Evolutionary conservation across 1,140 invertebrate genomes (phyloP).

Genomic region (Drosophila kanapiae): DNA sequence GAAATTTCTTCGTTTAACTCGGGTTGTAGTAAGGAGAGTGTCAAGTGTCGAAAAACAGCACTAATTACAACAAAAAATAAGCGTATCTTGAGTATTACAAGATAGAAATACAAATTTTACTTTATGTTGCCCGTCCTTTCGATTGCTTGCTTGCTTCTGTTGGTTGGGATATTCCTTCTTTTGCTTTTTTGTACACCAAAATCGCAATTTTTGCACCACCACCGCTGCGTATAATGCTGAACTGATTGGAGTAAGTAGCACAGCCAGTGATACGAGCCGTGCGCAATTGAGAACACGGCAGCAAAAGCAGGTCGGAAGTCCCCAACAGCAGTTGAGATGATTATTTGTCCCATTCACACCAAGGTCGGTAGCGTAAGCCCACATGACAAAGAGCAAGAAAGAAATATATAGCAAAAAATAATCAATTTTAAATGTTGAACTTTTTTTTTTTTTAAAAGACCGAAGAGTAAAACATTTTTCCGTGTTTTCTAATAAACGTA

Average conservation of each 20-base stretch:
- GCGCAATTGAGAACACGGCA: constrained; percentile 48
- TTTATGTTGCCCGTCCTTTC: constrained; percentile 39
- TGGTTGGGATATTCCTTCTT: constrained; percentile 56
- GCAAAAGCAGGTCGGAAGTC: constrained; percentile 61
- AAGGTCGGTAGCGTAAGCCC: constrained; percentile 39
- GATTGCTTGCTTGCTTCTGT: constrained; percentile 35
- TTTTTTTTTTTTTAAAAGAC: constrained; percentile 37
- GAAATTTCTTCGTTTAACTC: constrained; percentile 4
- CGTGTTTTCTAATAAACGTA: constrained; percentile 8
- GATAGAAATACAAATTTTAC: constrained; percentile 45
- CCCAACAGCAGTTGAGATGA: constrained; percentile 45
- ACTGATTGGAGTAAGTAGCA: constrained; percentile 66
- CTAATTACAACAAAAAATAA: constrained; percentile 6
- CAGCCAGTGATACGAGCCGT: constrained; percentile 53
- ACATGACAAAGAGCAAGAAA: constrained; percentile 59
- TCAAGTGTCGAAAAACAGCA: not conserved
- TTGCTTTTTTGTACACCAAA: constrained; percentile 85
- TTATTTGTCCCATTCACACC: constrained; percentile 72
- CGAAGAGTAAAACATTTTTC: constrained; percentile 37
- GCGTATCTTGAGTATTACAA: constrained; percentile 12
- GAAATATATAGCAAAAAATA: constrained; percentile 73
- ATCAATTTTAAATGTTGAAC: constrained; percentile 77
- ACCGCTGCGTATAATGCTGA: constrained; percentile 40
- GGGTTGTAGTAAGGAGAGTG: not conserved
- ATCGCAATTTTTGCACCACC: constrained; percentile 85